Evolutionary conservation across 2,888 invertebrate genomes (phyloP).

Genomic region (Plemyria rubiginata): DNA sequence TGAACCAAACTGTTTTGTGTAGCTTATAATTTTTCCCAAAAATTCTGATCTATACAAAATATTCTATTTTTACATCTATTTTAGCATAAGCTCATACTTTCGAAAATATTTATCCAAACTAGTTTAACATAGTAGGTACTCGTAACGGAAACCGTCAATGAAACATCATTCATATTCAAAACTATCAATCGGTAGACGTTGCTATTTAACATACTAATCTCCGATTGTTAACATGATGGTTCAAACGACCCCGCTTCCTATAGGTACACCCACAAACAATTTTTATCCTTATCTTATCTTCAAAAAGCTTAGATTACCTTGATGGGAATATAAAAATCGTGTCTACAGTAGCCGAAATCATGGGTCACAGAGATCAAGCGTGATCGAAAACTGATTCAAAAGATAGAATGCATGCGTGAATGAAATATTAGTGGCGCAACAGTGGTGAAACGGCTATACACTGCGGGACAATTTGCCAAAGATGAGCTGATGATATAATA

Average conservation of each 20-base stretch:
- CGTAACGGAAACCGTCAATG: constrained; percentile 38
- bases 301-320: constrained; percentile 50
- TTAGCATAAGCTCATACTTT: no score
- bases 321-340: constrained; percentile 61
- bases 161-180: constrained; percentile 51
- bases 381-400: constrained; percentile 81
- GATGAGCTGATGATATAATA: neutral
- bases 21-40: no score
- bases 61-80: no score
- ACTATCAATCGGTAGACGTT: constrained; percentile 50
- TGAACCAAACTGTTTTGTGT: no score
- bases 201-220: constrained; percentile 75
- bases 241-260: constrained; percentile 60
- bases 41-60: no score
- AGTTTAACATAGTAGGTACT: neutral
- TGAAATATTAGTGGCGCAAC: constrained; percentile 75
- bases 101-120: no score
- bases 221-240: constrained; percentile 74
- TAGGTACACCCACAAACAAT: constrained; percentile 30
- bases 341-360: constrained; percentile 81
- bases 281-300: constrained; percentile 43
- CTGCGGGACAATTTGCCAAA: constrained; percentile 32
- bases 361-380: constrained; percentile 81
- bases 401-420: constrained; percentile 81
- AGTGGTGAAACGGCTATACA: constrained; percentile 55